A percentile compares a stretch with the other conserved stretches of the same genome.
Conservation (phyloP, 2,888 invertebrate species). For the Mesoligia furuncula region DNA sequence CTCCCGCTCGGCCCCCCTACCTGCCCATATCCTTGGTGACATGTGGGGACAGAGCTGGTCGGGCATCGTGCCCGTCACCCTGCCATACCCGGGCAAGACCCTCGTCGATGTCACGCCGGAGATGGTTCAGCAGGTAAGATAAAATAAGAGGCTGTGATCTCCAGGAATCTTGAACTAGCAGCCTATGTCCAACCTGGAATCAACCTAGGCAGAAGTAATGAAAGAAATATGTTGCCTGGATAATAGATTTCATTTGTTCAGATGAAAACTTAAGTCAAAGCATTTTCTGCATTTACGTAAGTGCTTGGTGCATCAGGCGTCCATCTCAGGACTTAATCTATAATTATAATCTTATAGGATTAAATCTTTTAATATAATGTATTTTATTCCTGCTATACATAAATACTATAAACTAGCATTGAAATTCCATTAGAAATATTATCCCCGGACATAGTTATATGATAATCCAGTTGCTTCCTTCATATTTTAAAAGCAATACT, state of each 20-base stretch:
- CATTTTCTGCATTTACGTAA: not conserved
- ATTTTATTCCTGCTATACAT: not conserved
- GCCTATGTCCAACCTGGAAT: not conserved
- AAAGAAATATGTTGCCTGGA: not conserved
- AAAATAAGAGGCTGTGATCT: not conserved
- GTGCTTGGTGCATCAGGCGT: not conserved
- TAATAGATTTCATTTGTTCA: not conserved
- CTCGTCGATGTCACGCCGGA: constrained; percentile 95
- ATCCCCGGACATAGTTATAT: not conserved
- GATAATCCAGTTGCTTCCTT: not conserved
- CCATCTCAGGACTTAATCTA: not conserved
- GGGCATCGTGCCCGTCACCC: constrained; percentile 94
- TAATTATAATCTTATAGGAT: not conserved
- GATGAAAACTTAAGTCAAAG: not conserved
- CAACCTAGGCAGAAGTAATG: not conserved
- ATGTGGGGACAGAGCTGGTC: constrained; percentile 98
- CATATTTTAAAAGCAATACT: not conserved
- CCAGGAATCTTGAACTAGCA: not conserved
- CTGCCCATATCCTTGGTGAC: constrained; percentile 96
- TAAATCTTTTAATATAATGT: not conserved
- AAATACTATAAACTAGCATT: not conserved
- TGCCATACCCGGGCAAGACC: constrained; percentile 96
- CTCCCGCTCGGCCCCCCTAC: constrained; percentile 94
- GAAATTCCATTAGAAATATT: not conserved
- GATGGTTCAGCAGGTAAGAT: constrained; percentile 92